phyloP scores from a whole-genome alignment of 2,113 vertebrate species.

The Mugil cephalus region DNA sequence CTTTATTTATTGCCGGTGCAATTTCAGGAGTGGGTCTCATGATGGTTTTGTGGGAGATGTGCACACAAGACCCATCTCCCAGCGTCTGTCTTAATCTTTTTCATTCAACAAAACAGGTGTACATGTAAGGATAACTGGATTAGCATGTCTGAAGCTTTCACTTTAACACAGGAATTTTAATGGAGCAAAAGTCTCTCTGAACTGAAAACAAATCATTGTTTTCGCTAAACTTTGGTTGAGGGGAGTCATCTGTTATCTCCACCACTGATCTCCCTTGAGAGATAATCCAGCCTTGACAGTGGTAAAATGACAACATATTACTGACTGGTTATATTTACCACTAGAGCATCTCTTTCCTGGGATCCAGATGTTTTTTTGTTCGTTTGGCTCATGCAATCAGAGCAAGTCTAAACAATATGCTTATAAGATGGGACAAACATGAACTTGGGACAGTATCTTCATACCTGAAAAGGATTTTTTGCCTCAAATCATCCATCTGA shows the following conservation, averaged over 20 bases:
- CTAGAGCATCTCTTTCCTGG: neutral
- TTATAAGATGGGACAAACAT: neutral
- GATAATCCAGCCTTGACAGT: neutral
- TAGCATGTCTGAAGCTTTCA: constrained; percentile 31
- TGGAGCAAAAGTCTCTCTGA: constrained; percentile 6
- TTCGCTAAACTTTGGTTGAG: too few species aligned
- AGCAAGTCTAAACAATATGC: constrained; percentile 4
- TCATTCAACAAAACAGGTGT: constrained; percentile 29
- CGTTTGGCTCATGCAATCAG: neutral
- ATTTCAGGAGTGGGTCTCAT: constrained; percentile 27
- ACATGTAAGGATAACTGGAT: constrained; percentile 44
- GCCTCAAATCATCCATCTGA: too few species aligned
- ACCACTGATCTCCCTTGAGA: neutral
- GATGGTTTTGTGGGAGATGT: constrained; percentile 18
- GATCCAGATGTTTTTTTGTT: neutral
- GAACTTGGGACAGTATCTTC: neutral
- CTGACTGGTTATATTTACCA: constrained; percentile 25
- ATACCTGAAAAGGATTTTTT: too few species aligned
- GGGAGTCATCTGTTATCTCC: neutral
- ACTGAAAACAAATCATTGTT: too few species aligned
- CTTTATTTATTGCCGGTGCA: constrained; percentile 13
- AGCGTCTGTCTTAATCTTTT: neutral
- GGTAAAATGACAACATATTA: neutral
- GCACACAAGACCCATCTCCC: neutral
- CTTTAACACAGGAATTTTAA: constrained; percentile 18